These are phyloP conservation scores for Xestia sexstrigata DNA, from an alignment of 2,888 invertebrate species.

Conservation along the genomic window DNA sequence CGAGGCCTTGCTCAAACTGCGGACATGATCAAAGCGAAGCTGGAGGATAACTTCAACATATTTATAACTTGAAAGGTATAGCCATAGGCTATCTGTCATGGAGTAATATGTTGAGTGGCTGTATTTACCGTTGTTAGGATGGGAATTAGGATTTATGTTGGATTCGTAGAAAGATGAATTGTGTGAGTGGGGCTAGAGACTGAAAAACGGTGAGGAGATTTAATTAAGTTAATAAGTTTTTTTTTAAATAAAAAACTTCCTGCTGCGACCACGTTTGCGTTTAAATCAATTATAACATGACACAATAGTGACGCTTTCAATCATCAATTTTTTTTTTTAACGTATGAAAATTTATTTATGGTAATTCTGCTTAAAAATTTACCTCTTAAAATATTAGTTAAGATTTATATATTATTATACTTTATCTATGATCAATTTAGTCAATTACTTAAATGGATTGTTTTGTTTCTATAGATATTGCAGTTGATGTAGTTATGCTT, in stretches of 20 bases:
- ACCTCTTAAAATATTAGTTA: not conserved
- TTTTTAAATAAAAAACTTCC: not conserved
- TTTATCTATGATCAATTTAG: not conserved
- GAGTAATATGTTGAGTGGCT: constrained; percentile 35
- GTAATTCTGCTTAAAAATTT: not conserved
- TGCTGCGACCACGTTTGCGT: not conserved
- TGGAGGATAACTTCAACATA: constrained; percentile 47
- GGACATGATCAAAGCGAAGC: constrained; percentile 63
- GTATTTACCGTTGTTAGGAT: constrained; percentile 15
- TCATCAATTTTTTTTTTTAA: too few species aligned
- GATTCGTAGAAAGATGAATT: constrained; percentile 5
- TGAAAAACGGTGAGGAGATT: not conserved
- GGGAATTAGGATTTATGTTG: constrained; percentile 12
- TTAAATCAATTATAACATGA: not conserved
- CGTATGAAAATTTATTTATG: too few species aligned
- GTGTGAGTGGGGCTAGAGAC: not conserved
- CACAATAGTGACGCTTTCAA: too few species aligned
- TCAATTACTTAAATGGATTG: not conserved
- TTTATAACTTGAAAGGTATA: constrained; percentile 59
- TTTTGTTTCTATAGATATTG: not conserved
- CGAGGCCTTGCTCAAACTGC: constrained; percentile 45
- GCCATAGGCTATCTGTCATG: constrained; percentile 47
- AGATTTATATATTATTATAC: not conserved
- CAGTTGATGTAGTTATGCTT: not conserved
- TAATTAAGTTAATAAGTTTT: not conserved